Evolutionary conservation across 2,888 invertebrate genomes (phyloP), one percentile per base, ranked within the genome.

Genomic region (Scelioninae gen. 2): DNA sequence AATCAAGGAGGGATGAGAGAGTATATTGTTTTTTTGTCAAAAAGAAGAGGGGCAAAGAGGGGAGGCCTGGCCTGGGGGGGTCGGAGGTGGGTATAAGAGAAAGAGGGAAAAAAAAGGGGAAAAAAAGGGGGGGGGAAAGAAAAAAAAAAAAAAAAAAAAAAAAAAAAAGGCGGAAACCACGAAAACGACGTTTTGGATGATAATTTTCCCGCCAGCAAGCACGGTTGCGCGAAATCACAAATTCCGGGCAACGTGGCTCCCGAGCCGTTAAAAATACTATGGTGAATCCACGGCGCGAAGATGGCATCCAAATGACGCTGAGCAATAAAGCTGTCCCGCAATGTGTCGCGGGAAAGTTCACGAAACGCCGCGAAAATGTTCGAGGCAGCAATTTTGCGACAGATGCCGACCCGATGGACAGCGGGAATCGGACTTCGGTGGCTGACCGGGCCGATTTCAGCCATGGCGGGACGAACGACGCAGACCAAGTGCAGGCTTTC

Each of bases 401-500:
- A 1, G 2, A 39, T 16, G 6, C 15, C 2, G 5, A 6, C 7
- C 16, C 41, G 15, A 19, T n/a, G 19, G 10, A 1, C 11, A 7
- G 15, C 25, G 31, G 9, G 9, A 48, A 16, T 33, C 10, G 16
- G 25, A 10, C 13, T 41, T 28, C 25, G 67, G 37, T 41, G 43
- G 50, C n/a, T 4, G 18, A 61, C 58, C 41, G 43, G 41, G 43
- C 55, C 41, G 43, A 41, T 41, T 41, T 41, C 35, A 45, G 41
- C 37, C 37, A 67, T 41, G 74, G 57, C 70, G 70, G 70, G 52
- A 70, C 45, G 46, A 63, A 64, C 39, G 37, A 45, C 33, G 48
- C 43, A 73, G 75, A 76, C 75, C 76, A 75, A 76, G 75, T 77
- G 77, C 71, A 74, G 48, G 67, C 67, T 55, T 43, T 16, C 15